phyloP scores from a whole-genome alignment of 1,140 invertebrate genomes.

The Philotrypesis tridentata region DNA sequence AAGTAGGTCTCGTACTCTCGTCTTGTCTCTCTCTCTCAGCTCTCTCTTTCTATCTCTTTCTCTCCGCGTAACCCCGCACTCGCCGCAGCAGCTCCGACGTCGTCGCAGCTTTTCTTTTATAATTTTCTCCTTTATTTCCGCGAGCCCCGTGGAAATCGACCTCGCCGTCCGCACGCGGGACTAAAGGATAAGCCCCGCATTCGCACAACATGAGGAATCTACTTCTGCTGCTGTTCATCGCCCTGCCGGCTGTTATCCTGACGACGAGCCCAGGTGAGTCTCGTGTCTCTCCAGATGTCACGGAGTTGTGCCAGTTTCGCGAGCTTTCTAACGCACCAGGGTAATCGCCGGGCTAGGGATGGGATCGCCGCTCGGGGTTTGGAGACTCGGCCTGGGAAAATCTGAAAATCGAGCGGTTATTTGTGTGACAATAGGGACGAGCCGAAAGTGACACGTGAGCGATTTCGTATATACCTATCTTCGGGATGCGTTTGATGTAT shows the following conservation, averaged over 20 bases:
- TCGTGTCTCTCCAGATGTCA: constrained; percentile 34
- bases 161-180: background rate
- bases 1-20: constrained; percentile 11
- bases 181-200: background rate
- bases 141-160: background rate
- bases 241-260: constrained; percentile 76
- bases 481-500: constrained; percentile 37
- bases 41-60: background rate
- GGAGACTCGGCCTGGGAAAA: background rate
- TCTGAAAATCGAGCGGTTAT: constrained; percentile 42
- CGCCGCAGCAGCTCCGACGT: background rate
- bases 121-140: background rate
- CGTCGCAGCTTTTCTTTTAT: background rate
- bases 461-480: background rate
- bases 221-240: constrained; percentile 74
- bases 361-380: no score
- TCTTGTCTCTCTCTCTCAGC: background rate
- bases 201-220: constrained; percentile 74
- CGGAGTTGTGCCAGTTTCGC: background rate
- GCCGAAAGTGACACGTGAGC: constrained; percentile 43
- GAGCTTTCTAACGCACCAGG: background rate
- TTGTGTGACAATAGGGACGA: background rate
- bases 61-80: background rate
- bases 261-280: constrained; percentile 75
- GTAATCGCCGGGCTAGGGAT: no score